Evolutionary conservation across 2,113 vertebrate genomes (phyloP).

Genomic region (Myrmecobius fasciatus): DNA sequence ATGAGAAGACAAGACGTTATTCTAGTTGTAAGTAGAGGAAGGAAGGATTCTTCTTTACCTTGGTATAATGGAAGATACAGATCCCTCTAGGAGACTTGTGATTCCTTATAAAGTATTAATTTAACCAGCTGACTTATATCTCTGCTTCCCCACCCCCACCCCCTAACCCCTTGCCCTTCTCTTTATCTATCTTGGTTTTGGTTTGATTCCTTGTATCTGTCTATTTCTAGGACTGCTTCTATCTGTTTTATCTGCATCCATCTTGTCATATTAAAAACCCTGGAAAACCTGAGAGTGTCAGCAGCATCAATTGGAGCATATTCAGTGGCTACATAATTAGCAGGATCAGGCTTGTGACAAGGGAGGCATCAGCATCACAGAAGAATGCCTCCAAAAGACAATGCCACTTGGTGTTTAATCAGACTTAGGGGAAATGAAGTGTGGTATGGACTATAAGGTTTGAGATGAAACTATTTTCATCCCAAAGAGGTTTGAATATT

Average conservation of each 20-base stretch:
- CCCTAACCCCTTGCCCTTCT: not conserved
- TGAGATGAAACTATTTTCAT: not conserved
- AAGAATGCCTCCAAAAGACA: not conserved
- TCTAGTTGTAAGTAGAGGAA: not conserved
- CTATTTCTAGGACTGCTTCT: not conserved
- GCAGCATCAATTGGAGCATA: too few relatives aligned
- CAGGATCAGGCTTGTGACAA: too few relatives aligned
- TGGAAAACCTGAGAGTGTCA: not conserved
- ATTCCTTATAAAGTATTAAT: not conserved
- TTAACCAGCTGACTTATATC: not conserved
- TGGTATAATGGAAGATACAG: not conserved
- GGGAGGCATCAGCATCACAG: too few relatives aligned
- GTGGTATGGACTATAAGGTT: not conserved
- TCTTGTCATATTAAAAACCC: not conserved
- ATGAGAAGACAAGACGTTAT: too few relatives aligned
- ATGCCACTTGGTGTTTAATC: not conserved
- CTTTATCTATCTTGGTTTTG: not conserved
- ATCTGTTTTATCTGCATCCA: not conserved
- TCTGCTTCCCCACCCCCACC: not conserved
- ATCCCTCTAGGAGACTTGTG: not conserved
- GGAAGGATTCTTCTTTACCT: not conserved
- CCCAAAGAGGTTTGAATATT: not conserved
- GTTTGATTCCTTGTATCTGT: not conserved
- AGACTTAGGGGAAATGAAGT: not conserved
- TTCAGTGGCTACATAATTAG: too few relatives aligned